Evolutionary conservation across 1,140 invertebrate species (phyloP).

Genomic region (Anoplophora glabripennis): DNA sequence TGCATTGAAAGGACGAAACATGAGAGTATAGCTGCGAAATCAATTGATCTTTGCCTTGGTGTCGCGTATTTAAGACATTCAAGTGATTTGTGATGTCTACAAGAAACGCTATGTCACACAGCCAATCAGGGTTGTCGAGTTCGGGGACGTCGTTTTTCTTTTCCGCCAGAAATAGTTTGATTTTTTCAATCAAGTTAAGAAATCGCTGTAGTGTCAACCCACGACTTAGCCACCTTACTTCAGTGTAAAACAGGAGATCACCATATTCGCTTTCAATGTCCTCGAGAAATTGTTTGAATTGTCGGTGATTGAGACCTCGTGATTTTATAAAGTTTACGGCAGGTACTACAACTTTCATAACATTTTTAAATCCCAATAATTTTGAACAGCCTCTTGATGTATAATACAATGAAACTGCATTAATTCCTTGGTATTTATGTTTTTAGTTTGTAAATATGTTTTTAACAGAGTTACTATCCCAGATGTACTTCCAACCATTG

Average conservation of each 20-base stretch:
- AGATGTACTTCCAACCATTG: conserved; percentile 31
- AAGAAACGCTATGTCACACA: no score
- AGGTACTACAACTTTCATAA: conserved; percentile 37
- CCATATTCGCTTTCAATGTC: conserved; percentile 38
- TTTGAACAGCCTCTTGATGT: conserved; percentile 39
- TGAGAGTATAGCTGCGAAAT: conserved; percentile 12
- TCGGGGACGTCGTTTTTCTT: conserved; percentile 17
- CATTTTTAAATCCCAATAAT: conserved; percentile 33
- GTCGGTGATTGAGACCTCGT: conserved; percentile 38
- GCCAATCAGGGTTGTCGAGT: neutral
- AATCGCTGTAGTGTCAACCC: conserved; percentile 14
- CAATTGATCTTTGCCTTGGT: no score
- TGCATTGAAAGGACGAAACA: conserved; percentile 17
- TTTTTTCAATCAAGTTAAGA: conserved; percentile 25
- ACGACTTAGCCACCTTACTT: conserved; percentile 36
- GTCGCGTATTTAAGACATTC: no score
- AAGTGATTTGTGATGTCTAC: no score
- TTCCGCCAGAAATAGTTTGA: conserved; percentile 13
- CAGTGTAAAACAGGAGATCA: conserved; percentile 34
- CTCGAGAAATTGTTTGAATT: conserved; percentile 41
- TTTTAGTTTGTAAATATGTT: conserved; percentile 3
- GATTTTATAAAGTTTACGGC: conserved; percentile 42
- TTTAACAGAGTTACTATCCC: conserved; percentile 12
- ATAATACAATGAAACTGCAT: conserved; percentile 40
- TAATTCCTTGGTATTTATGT: neutral